Evolutionary conservation across 2,113 vertebrate genomes (phyloP).

Genomic region (Columba livia): DNA sequence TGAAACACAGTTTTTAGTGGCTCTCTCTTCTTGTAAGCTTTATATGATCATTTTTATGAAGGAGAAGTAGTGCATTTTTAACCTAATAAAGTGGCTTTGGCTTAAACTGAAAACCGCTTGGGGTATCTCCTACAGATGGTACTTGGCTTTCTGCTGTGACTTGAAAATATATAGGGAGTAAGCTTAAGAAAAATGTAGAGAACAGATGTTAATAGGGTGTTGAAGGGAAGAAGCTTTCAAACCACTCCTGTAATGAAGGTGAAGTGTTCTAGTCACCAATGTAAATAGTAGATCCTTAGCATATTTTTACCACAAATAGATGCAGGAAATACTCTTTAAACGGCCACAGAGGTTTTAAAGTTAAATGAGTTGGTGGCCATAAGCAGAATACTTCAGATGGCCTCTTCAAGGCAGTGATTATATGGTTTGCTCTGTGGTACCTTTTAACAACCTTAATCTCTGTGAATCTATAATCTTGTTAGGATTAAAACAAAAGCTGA

Average conservation of each 20-base stretch:
- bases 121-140: neutral
- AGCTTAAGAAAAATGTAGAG: neutral
- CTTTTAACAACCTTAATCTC: conserved; percentile 32
- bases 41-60: neutral
- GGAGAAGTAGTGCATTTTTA: neutral
- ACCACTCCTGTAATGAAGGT: neutral
- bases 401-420: neutral
- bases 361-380: neutral
- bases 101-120: neutral
- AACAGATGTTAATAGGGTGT: neutral
- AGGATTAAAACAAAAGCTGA: conserved; percentile 25
- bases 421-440: conserved; percentile 39
- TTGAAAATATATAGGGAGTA: neutral
- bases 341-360: neutral
- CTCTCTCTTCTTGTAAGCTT: neutral
- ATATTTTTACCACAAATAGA: neutral
- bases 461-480: conserved; percentile 47
- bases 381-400: neutral
- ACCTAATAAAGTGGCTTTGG: neutral
- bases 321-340: neutral
- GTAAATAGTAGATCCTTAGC: neutral
- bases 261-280: neutral
- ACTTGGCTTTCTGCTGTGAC: neutral
- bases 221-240: neutral
- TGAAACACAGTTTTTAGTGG: neutral